A percentile compares a stretch with the other conserved stretches of the same genome.
Evolutionary conservation across 2,888 invertebrate genomes (phyloP).

Genomic region (Tiphia femorata): DNA sequence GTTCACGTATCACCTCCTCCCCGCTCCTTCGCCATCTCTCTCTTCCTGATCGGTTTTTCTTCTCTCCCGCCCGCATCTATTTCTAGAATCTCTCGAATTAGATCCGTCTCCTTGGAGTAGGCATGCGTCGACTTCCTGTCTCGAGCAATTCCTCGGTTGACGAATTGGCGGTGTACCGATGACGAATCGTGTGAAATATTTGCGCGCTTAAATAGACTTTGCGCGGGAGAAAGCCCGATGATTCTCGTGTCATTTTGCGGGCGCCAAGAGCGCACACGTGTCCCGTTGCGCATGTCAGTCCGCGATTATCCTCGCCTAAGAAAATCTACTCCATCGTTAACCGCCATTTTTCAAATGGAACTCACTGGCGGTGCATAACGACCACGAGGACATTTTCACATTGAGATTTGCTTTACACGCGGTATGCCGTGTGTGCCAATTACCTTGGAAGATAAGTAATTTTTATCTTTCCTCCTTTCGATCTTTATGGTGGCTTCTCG

Average conservation of each 20-base stretch:
- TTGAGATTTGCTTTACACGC: too few species aligned
- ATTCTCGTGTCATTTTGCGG: too few species aligned
- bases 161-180: slow-evolving; percentile 17
- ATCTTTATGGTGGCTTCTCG: background rate
- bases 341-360: too few species aligned
- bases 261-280: too few species aligned
- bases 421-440: too few species aligned
- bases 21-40: background rate
- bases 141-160: slow-evolving; percentile 24
- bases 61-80: slow-evolving; percentile 23
- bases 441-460: background rate
- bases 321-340: too few species aligned
- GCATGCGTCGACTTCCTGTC: slow-evolving; percentile 14
- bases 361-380: too few species aligned
- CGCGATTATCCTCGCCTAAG: too few species aligned
- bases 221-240: too few species aligned
- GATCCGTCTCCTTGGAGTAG: slow-evolving; percentile 13
- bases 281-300: too few species aligned
- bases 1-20: background rate
- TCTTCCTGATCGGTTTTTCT: background rate
- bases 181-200: slow-evolving; percentile 25
- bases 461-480: background rate
- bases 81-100: slow-evolving; percentile 27
- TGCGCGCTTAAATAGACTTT: too few species aligned
- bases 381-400: too few species aligned